Base-by-base conservation (phyloP, 1,140 invertebrate species). In the Trichonephila clavata region DNA sequence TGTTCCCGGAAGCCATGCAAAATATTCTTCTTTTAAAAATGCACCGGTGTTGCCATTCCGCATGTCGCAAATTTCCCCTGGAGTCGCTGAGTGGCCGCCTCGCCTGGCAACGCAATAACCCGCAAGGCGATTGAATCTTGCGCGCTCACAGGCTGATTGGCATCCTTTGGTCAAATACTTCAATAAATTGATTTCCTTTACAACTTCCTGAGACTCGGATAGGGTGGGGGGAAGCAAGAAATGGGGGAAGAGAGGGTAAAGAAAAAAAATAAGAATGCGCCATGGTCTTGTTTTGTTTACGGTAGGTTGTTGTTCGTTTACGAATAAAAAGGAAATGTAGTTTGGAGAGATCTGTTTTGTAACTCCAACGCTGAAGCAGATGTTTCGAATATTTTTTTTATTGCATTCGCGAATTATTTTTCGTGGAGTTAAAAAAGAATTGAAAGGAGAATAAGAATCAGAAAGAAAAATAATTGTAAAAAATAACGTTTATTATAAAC, bases 181-280 rank as follows among this genome's bases (percentile, higher is more conserved):
- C 91, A 86, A 92, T 92, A 88, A 87, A 93, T 93, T 93, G 92
- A 93, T 93, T 93, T 93, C 92, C 92, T 87, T 93, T 93, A 87
- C 27, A 60, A 18, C 65, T 57, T 77, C 59, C 32, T 80, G 83
- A 50, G 71, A 77, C 27, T 77, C 71, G 71, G 71, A 77, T 20
- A 18, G 32, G 32, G 32, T 20, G 1, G 86, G 39, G 61, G n/a
- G 20, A 14, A 13, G 24, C 5, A 16, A 18, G 16, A 57, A 32
- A 16, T 14, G 1, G 13, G 16, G 10, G 60, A 60, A 86, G 27
- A 21, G 14, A 20, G 21, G n/a, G 14, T 13, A 7, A 86, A 86
- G 3, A 13, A 63, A 65, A 32, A 20, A 86, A 77, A 71, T n/a
- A 77, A 77, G 71, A 77, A 77, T 77, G 59, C 27, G 59, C 57